A percentile compares a stretch with the other conserved stretches of the same genome.
These are phyloP conservation scores for Thumatha senex DNA, from an alignment of 2,888 invertebrate species.

Conservation along the genomic window DNA sequence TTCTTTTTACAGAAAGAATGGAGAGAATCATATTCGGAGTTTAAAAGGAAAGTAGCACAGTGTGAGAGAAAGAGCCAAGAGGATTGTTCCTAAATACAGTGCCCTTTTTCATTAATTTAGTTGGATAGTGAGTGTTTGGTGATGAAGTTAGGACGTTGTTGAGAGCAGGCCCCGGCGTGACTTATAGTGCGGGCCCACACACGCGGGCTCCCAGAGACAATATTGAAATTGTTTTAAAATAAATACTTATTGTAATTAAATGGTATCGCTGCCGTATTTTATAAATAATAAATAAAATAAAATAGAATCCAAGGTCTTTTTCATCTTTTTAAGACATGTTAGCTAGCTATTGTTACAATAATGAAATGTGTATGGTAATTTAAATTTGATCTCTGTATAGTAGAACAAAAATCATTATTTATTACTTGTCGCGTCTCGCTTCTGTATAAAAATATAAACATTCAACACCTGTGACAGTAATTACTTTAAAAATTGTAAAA, in stretches of 20 bases:
- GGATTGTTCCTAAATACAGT: conserved; percentile 93
- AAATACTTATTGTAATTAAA: conserved; percentile 81
- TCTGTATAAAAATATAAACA: conserved; percentile 42
- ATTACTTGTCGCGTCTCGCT: conserved; percentile 45
- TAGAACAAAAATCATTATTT: conserved; percentile 67
- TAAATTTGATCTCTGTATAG: conserved; percentile 75
- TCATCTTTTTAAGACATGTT: conserved; percentile 82
- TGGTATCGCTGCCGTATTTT: conserved; percentile 81
- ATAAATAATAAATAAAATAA: conserved; percentile 75
- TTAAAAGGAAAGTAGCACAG: conserved; percentile 98
- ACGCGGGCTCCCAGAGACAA: conserved; percentile 73
- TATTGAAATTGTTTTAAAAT: conserved; percentile 82
- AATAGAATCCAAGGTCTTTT: conserved; percentile 76
- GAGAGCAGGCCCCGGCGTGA: conserved; percentile 56
- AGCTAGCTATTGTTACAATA: conserved; percentile 79
- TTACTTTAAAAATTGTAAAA: conserved; percentile 42
- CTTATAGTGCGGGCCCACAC: conserved; percentile 56
- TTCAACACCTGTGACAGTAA: conserved; percentile 39
- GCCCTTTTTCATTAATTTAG: conserved; percentile 78
- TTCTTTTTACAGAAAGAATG: conserved; percentile 96
- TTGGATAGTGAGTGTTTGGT: conserved; percentile 79
- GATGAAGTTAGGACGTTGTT: conserved; percentile 63
- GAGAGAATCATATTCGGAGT: conserved; percentile 98
- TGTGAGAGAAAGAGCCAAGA: conserved; percentile 99
- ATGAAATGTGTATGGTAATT: conserved; percentile 79